Base-by-base conservation (phyloP, 2,797 vertebrate species). In the Notolepis coatsorum region DNA sequence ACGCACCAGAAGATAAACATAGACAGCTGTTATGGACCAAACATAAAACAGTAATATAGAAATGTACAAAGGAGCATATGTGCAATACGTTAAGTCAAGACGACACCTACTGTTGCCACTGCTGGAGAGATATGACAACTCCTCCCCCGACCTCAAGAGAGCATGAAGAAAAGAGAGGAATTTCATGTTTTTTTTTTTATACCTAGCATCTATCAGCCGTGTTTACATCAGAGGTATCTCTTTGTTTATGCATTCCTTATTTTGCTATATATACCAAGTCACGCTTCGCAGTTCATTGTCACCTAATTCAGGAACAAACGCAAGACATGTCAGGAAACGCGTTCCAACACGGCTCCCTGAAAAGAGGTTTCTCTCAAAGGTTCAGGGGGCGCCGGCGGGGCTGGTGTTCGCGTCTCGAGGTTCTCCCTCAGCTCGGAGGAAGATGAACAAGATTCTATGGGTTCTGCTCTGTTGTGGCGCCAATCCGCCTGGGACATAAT, bases 161-260 rank as follows among this genome's bases (percentile, higher is more conserved):
- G 20, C 24, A 12, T 35, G 50, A 3, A 37, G 42, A 63, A 68
- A 38, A 54, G 45, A 74, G 45, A 74, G 3, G 48, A 2, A 28
- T 3, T 1, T 5, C 18, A 47, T n/a, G n/a, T n/a, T 53, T 54
- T 28, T 50, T 8, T 38, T 2, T 51, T 72, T 46, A 55, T 53
- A n/a, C n/a, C n/a, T n/a, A n/a, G n/a, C n/a, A n/a, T n/a, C n/a
- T n/a, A n/a, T 71, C 28, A 20, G 3, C 30, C 42, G 24, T 46
- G 65, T 70, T 64, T 30, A 4, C 64, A 73, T 77, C 56, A 71
- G 39, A 77, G 2, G 31, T 8, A 45, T 15, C n/a, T 3, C 37
- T 0, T 2, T 21, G 42, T 74, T 72, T 63, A 39, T 15, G 37
- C 61, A 64, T 73, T 63, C 54, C 47, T 64, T 48, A 0, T 27